Base-by-base conservation (phyloP, 1,140 invertebrate species). In the Papilio machaon region DNA sequence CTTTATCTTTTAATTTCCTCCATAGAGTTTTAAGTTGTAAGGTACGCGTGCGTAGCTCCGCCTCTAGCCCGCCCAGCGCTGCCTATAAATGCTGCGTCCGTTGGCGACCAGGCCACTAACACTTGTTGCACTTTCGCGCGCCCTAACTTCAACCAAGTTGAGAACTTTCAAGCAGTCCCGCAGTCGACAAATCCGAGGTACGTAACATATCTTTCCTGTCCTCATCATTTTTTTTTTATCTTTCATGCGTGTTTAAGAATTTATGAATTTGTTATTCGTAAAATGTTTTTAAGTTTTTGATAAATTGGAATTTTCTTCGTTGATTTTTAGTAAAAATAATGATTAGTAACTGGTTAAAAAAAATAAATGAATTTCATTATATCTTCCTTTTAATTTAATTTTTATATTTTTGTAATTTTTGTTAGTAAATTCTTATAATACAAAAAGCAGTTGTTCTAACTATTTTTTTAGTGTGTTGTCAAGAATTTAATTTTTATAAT, bases 11-110 rank as follows among this genome's bases (percentile, higher is more conserved):
- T 78, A 78, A 78, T 78, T 78, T 78, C 76, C 76, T 35, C 15
- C 6, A 58, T n/a, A 54, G 47, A 17, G 19, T 49, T 58, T 30
- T 49, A 23, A 19, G 35, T 77, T 67, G 77, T 77, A 64, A 76
- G 86, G 82, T 85, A 91, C 92, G 92, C 92, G 83, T 91, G 91
- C 91, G 92, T 92, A 84, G 87, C 91, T 87, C 91, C 91, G 89
- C 91, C 92, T 84, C 85, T 85, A 80, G 81, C 83, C 91, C 91
- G 91, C 92, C 92, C 91, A 82, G 74, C 84, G 80, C 80, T 82
- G 64, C 79, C 85, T 94, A 92, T 94, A 94, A 92, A 92, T 87
- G 89, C 88, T 82, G 87, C 78, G 81, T 75, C 78, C 75, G 73
- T 82, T 46, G 43, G 67, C 46, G 75, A 84, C 76, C 85, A 87